Evolutionary conservation across 2,113 vertebrate genomes (phyloP).

Genomic region (Proteles cristata): DNA sequence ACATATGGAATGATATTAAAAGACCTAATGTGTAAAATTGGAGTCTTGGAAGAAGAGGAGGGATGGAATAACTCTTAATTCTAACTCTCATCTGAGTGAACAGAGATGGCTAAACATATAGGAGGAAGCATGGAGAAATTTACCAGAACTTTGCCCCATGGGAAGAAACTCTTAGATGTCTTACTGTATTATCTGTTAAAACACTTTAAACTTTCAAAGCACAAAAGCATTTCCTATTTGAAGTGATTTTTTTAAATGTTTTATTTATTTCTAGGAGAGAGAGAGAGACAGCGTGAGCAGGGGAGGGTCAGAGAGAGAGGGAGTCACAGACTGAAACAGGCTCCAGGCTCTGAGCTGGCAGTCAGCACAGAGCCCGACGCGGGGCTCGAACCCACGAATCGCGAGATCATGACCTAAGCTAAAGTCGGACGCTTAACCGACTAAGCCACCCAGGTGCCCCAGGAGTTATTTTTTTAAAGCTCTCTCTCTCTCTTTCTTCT

Average conservation of each 20-base stretch:
- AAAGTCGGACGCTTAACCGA: too few species aligned
- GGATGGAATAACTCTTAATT: background rate
- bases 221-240: background rate
- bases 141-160: background rate
- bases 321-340: too few species aligned
- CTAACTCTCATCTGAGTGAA: background rate
- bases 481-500: background rate
- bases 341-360: too few species aligned
- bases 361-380: too few species aligned
- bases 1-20: background rate
- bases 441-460: too few species aligned
- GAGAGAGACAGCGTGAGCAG: too few species aligned
- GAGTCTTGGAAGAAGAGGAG: background rate
- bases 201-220: background rate
- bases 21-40: background rate
- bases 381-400: too few species aligned
- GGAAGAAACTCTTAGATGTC: background rate
- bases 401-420: too few species aligned
- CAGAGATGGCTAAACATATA: background rate
- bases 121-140: background rate
- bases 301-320: too few species aligned
- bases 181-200: background rate
- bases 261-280: too few species aligned
- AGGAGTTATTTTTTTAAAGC: background rate
- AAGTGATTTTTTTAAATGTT: background rate